Conservation (phyloP, 2,113 vertebrate species). For the Argyrosomus japonicus region DNA sequence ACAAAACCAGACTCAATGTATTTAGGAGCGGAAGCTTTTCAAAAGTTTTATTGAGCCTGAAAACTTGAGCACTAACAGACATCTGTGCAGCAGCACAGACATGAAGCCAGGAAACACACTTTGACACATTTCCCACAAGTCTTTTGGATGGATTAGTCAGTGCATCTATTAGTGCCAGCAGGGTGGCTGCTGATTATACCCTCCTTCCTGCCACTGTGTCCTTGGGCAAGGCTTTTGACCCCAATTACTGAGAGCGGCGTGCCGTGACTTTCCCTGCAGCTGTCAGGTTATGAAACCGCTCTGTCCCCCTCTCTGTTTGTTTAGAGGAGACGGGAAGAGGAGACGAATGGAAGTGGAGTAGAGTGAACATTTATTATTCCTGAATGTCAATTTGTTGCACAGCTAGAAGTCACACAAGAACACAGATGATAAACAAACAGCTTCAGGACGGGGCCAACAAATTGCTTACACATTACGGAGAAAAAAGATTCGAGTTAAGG, state of each 20-base stretch:
- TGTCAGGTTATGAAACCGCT: constrained; percentile 14
- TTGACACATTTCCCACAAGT: constrained; percentile 19
- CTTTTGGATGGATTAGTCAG: constrained; percentile 22
- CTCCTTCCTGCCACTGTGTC: constrained; percentile 49
- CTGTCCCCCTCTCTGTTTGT: constrained; percentile 11
- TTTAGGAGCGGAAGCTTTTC: background rate
- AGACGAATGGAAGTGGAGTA: background rate
- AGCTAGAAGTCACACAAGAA: background rate
- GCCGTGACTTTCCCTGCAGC: constrained; percentile 40
- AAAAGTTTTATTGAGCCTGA: background rate
- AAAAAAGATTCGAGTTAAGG: background rate
- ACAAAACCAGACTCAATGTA: background rate
- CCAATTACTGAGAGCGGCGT: constrained; percentile 60
- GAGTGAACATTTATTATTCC: background rate
- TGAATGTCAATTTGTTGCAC: constrained; percentile 22
- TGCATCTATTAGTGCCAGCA: constrained; percentile 36
- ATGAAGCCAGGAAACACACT: background rate
- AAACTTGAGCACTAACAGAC: background rate
- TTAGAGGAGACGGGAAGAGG: background rate
- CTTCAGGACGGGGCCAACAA: background rate
- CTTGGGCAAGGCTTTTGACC: constrained; percentile 67
- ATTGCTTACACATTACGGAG: background rate
- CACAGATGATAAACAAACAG: background rate
- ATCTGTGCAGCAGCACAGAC: background rate
- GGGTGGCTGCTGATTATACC: constrained; percentile 49